Evolutionary conservation across 2,797 vertebrate genomes (phyloP).

Genomic region (Spizella passerina): DNA sequence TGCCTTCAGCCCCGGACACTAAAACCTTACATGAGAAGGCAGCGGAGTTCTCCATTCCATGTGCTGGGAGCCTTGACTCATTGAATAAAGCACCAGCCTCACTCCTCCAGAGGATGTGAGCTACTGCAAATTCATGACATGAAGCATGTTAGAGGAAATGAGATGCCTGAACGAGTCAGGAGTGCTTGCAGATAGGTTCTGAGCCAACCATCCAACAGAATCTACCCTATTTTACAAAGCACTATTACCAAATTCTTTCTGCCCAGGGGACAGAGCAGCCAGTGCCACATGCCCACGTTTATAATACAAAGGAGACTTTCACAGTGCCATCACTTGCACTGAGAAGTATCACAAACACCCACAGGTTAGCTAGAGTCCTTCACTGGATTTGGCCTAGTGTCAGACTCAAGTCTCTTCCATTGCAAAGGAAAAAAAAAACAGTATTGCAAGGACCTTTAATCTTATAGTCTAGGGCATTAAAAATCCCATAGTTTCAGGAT

Average conservation of each 20-base stretch:
- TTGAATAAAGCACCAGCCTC: not conserved
- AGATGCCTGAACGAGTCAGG: not conserved
- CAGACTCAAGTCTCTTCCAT: not conserved
- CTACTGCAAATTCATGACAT: not conserved
- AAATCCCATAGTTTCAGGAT: not conserved
- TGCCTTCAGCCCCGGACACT: not conserved
- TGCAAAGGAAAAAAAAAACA: not conserved
- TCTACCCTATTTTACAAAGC: not conserved
- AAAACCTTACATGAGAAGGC: not conserved
- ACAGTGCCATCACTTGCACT: fast-evolving
- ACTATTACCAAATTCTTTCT: not conserved
- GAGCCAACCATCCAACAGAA: not conserved
- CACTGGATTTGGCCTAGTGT: not conserved
- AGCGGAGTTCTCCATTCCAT: not conserved
- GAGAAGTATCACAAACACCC: not conserved
- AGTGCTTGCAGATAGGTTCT: not conserved
- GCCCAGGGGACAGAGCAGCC: not conserved
- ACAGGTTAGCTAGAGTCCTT: not conserved
- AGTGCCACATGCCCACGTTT: not conserved
- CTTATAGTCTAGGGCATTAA: not conserved
- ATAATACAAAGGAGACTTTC: not conserved
- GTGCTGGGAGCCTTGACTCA: not conserved
- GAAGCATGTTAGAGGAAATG: not conserved
- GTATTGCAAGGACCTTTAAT: not conserved
- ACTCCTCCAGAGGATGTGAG: not conserved